phyloP scores from a whole-genome alignment of 2,113 vertebrate species.

The Hypocryptadius cinnamomeus region DNA sequence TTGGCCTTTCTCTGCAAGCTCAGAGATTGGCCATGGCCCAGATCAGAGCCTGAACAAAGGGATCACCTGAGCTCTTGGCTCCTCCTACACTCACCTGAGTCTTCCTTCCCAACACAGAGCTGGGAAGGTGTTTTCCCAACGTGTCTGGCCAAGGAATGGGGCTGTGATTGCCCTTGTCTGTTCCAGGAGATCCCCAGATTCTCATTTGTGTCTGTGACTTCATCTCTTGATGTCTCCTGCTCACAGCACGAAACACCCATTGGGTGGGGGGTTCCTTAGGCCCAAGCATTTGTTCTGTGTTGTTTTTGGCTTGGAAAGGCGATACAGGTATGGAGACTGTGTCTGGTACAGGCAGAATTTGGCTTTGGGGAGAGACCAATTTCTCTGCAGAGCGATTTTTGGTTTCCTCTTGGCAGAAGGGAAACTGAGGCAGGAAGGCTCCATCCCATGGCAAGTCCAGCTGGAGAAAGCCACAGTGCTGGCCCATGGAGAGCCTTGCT shows the following conservation, averaged over 20 bases:
- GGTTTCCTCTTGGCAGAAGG: neutral
- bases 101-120: neutral
- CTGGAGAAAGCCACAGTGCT: neutral
- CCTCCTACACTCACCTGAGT: neutral
- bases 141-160: fast-evolving
- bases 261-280: fast-evolving
- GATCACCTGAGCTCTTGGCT: neutral
- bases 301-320: neutral
- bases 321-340: neutral
- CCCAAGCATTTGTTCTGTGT: neutral
- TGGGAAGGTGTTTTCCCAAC: neutral
- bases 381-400: neutral
- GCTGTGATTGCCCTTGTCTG: neutral
- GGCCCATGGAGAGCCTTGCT: neutral
- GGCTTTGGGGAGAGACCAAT: neutral
- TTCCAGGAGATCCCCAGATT: neutral
- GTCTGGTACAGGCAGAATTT: neutral
- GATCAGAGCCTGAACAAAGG: neutral
- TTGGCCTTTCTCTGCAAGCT: neutral
- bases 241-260: neutral
- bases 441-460: neutral
- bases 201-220: neutral
- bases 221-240: neutral
- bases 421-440: neutral
- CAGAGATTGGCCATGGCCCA: neutral